phyloP scores from a whole-genome alignment of 2,113 vertebrate species.

The Crypturellus undulatus region DNA sequence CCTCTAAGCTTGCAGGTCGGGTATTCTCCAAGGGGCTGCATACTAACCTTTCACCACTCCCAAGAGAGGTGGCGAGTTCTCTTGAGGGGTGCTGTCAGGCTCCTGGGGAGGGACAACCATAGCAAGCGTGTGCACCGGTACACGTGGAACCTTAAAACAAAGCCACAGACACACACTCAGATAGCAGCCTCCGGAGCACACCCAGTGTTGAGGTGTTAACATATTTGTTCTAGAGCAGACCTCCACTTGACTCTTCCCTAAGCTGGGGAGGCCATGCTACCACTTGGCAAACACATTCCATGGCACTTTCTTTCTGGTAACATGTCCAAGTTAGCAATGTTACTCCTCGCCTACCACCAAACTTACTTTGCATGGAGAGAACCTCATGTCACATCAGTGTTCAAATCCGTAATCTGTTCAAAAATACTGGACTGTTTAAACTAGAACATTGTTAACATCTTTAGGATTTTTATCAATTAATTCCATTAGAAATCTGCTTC shows the following conservation, averaged over 20 bases:
- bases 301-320: background rate
- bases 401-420: background rate
- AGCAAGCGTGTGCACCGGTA: conserved; percentile 95
- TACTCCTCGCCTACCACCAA: background rate
- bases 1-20: background rate
- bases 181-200: background rate
- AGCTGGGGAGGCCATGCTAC: background rate
- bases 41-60: conserved; percentile 93
- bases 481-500: background rate
- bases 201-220: background rate
- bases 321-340: background rate
- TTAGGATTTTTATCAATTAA: background rate
- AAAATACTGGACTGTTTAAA: background rate
- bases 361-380: background rate
- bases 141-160: conserved; percentile 91
- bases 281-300: background rate
- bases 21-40: background rate
- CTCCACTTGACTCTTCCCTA: background rate
- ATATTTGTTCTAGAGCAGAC: background rate
- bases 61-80: conserved; percentile 85
- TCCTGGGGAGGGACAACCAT: conserved; percentile 99
- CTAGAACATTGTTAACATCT: background rate
- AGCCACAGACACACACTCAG: background rate
- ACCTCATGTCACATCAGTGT: background rate
- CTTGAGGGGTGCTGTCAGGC: conserved; percentile 93